Base-by-base conservation (phyloP, 53 echinoderm and acorn worm genomes). In the Temnopleurus reevesii region DNA sequence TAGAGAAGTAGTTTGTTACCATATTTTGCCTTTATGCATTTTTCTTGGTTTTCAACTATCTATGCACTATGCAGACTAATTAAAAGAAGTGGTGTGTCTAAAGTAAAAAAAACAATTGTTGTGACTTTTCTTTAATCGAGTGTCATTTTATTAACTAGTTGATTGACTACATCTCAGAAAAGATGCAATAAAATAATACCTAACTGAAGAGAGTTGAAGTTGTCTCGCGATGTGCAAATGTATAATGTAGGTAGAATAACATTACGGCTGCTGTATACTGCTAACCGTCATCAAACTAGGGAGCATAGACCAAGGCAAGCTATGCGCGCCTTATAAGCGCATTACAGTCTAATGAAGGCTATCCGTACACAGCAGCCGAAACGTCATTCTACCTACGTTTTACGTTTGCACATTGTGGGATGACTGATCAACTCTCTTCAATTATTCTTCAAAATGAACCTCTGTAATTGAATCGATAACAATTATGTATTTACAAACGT, bases 21-120 rank as follows among this genome's bases (percentile, higher is more conserved):
- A 30, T 83, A 12, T 81, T 79, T 55, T 83, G 83, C 83, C 83
- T 83, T n/a, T 83, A 83, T 83, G 53, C 55, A 83, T 83, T 55
- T 81, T 56, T 55, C 83, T 47, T 79, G 79, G 79, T 79, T 85
- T 85, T 85, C 85, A 85, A 59, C 85, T 85, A 85, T 85, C 59
- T 60, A 85, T 59, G 38, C 85, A 59, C 85, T 85, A 85, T 85
- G 85, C 85, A 85, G 85, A 41, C 85, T 85, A 60, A 12, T 85
- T 57, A 54, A 81, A 85, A 85, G 38, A 60, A 43, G 58, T 85
- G 59, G 85, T 30, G 85, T 85, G 85, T 85, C 85, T 85, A 59
- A 59, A 85, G 12, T 26, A 23, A 26, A 55, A 27, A 36, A 49
- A 24, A 51, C 15, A 15, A 10, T 8, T 25, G 3, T 77, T 25